Percentiles rank a stretch among this genome's conserved stretches.
These are phyloP conservation scores for Amiota mariae DNA, from an alignment of 2,888 invertebrate genomes.

Conservation along the genomic window DNA sequence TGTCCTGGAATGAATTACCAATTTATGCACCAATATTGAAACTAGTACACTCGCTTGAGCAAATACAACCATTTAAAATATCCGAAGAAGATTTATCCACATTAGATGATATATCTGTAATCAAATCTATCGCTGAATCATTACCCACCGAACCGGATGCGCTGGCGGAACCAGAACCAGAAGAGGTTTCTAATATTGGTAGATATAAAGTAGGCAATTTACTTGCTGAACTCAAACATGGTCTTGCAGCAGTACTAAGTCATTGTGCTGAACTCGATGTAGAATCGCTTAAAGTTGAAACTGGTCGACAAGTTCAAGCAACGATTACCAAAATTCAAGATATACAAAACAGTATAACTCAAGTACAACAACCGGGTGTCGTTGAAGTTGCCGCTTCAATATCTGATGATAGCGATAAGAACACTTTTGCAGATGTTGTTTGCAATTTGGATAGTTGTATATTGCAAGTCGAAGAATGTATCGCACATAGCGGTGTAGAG, in stretches of 20 bases:
- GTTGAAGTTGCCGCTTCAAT: constrained; percentile 66
- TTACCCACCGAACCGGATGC: constrained; percentile 53
- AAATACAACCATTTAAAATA: constrained; percentile 46
- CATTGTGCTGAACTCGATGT: constrained; percentile 63
- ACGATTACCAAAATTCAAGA: constrained; percentile 71
- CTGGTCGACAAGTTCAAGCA: constrained; percentile 56
- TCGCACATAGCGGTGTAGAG: constrained; percentile 54
- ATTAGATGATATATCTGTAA: constrained; percentile 76
- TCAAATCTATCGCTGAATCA: constrained; percentile 76
- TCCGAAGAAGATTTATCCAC: constrained; percentile 67
- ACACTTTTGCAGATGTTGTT: constrained; percentile 69
- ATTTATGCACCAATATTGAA: constrained; percentile 68
- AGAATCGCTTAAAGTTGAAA: constrained; percentile 50
- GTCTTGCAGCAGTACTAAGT: constrained; percentile 63
- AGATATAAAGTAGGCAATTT: constrained; percentile 35
- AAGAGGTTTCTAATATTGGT: constrained; percentile 38
- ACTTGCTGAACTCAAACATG: constrained; percentile 63
- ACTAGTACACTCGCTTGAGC: constrained; percentile 67
- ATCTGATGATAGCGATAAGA: constrained; percentile 62
- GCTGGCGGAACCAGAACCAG: constrained; percentile 7
- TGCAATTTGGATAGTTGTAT: constrained; percentile 65
- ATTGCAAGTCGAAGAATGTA: constrained; percentile 64
- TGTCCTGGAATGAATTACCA: constrained; percentile 42
- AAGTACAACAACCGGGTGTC: constrained; percentile 68
- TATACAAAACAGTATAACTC: constrained; percentile 71